phyloP scores from a whole-genome alignment of 2,113 vertebrate genomes.

The Dasyurus viverrinus region DNA sequence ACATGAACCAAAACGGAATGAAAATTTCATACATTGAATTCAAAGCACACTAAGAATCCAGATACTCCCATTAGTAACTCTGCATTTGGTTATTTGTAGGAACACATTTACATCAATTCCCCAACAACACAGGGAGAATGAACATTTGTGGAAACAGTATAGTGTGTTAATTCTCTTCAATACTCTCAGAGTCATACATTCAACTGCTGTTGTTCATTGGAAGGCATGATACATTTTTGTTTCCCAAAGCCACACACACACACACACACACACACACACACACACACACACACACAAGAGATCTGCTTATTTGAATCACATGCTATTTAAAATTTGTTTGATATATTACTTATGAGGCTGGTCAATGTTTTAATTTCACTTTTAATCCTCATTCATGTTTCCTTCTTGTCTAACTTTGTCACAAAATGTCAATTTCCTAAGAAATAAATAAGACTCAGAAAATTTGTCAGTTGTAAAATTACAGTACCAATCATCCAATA shows the following conservation, averaged over 20 bases:
- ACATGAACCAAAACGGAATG: slow-evolving; percentile 14
- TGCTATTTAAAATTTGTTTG: neutral
- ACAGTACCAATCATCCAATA: neutral
- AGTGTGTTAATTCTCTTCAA: slow-evolving; percentile 15
- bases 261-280: too few species aligned
- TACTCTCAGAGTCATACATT: slow-evolving; percentile 8
- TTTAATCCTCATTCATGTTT: slow-evolving; percentile 13
- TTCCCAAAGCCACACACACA: slow-evolving; percentile 11
- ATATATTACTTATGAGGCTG: neutral
- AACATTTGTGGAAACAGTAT: slow-evolving; percentile 18
- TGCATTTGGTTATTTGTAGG: slow-evolving; percentile 45
- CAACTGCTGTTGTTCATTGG: neutral
- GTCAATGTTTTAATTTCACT: neutral
- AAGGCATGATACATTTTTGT: neutral
- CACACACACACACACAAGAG: neutral
- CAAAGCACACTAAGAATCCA: slow-evolving; percentile 32
- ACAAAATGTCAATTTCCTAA: neutral
- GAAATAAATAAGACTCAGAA: neutral
- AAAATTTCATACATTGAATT: slow-evolving; percentile 42
- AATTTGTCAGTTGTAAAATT: neutral
- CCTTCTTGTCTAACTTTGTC: neutral
- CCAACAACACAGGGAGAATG: neutral
- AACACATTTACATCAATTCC: slow-evolving; percentile 32
- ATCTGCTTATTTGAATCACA: neutral
- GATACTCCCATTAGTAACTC: neutral